Conservation (phyloP, 2,797 vertebrate species). For the Sternotherus odoratus region DNA sequence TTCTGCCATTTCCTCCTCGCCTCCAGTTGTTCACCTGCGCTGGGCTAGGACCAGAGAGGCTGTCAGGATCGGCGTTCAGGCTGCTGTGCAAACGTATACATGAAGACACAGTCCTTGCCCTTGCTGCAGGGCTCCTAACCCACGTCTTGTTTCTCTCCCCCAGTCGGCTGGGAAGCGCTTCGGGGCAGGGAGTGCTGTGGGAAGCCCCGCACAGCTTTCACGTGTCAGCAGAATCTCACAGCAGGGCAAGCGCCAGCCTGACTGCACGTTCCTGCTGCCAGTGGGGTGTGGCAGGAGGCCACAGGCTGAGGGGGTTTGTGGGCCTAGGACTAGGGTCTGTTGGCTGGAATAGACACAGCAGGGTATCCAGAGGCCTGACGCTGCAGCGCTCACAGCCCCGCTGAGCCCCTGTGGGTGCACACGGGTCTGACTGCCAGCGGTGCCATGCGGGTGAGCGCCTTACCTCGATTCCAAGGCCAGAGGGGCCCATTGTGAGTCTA, state of each 20-base stretch:
- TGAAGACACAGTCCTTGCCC: neutral
- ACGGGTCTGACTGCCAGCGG: accelerated
- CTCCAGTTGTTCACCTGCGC: neutral
- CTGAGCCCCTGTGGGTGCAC: neutral
- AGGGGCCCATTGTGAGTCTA: neutral
- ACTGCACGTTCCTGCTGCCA: neutral
- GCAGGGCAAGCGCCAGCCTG: neutral
- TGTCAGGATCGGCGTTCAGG: neutral
- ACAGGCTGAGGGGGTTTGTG: no score
- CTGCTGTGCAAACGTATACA: neutral
- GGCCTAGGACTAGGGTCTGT: neutral
- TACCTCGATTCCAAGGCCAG: neutral
- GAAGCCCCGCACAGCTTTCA: neutral
- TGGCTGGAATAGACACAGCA: neutral
- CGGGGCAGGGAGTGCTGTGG: neutral
- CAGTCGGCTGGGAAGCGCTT: neutral
- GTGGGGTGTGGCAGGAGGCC: neutral
- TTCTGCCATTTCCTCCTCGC: neutral
- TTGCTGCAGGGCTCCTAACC: neutral
- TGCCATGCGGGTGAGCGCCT: neutral
- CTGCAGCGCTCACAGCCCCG: accelerated
- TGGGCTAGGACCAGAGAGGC: conserved; percentile 47
- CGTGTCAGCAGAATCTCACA: neutral
- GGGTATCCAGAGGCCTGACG: neutral
- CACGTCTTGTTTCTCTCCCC: neutral